Conservation (phyloP, 2,888 invertebrate genomes). For the Seira musarum region DNA sequence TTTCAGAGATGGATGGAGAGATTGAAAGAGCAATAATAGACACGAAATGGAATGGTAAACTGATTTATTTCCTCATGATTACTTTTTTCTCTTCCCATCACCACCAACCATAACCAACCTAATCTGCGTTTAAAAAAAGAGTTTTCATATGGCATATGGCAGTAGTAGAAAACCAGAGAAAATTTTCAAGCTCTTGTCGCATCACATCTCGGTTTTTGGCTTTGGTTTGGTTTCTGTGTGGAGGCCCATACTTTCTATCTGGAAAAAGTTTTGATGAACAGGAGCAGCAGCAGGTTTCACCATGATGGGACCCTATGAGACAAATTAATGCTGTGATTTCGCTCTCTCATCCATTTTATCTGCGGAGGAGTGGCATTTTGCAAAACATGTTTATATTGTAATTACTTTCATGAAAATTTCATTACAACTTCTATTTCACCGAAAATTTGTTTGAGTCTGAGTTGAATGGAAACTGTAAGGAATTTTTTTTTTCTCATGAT, state of each 20-base stretch:
- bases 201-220: no score
- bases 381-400: neutral
- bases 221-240: no score
- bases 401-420: neutral
- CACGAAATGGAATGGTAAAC: constrained; percentile 66
- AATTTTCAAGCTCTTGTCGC: no score
- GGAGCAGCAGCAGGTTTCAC: no score
- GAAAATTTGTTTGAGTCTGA: neutral
- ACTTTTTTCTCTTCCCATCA: constrained; percentile 51
- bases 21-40: constrained; percentile 50
- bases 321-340: neutral
- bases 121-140: no score
- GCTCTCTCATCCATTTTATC: neutral
- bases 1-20: constrained; percentile 8
- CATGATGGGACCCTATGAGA: no score
- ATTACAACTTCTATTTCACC: neutral
- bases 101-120: no score
- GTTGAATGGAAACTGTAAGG: neutral
- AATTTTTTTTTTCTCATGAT: neutral
- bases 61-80: constrained; percentile 65
- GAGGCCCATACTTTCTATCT: no score
- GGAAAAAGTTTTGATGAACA: no score
- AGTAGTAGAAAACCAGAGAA: no score
- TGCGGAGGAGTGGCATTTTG: neutral
- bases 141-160: no score